Evolutionary conservation across 1,140 invertebrate genomes (phyloP), one percentile per base, ranked within the genome.

Genomic region (Cephus cinctus): DNA sequence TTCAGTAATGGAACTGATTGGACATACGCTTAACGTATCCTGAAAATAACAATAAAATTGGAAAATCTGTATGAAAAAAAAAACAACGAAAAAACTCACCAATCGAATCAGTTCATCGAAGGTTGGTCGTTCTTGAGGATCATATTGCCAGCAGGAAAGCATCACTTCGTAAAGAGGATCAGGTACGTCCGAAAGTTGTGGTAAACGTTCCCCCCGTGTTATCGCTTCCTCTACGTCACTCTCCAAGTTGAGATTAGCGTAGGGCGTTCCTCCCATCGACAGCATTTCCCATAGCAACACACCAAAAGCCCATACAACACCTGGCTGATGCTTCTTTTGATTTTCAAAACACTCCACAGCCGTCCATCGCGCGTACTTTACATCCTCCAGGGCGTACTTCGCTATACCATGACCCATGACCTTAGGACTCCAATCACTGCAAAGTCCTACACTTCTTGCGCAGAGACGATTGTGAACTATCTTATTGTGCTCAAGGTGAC

Each of bases 241-340:
- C 36, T 78, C 83, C 11, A 78, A 70, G 18, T 66, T 61, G 4
- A 90, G 71, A 38, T 84, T 81, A 1, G 82, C 77, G 67, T 90
- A 93, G 0, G 86, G 89, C 5, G 90, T 93, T 1, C 83, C 89
- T 25, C 90, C 90, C 61, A 93, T 77, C n/a, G 87, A 84, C 41
- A 88, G 80, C 52, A 88, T 83, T 69, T 94, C 91, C 91, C 90
- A 94, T 23, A 92, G 68, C 5, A 93, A 63, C 44, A 88, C 82
- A 3, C 85, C 90, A 73, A 86, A 92, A 0, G 89, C 86, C 90
- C 90, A 94, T 3, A 90, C 81, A 63, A 92, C 88, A 47, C 86
- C 87, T 57, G 88, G 85, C 2, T 79, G 74, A 19, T 83, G 80
- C 43, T 80, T 85, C 25, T 80, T 80, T 19, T 82, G 80, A 55